Evolutionary conservation across 2,888 invertebrate genomes (phyloP).

Genomic region (Eurois occulta): DNA sequence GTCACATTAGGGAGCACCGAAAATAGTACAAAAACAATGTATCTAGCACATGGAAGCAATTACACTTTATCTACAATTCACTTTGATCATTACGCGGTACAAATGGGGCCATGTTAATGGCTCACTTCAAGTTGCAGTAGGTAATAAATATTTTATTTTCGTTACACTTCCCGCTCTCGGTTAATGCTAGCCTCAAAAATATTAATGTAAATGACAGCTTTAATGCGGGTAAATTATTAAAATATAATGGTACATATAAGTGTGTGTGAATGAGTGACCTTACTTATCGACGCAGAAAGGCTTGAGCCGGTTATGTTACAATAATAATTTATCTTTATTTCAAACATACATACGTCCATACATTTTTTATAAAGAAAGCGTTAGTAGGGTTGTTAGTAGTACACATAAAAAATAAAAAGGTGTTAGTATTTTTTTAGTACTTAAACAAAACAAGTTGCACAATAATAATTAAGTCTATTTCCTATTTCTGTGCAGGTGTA

Average conservation of each 20-base stretch:
- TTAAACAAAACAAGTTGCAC: no score
- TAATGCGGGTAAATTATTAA: slow-evolving; percentile 7
- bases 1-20: slow-evolving; percentile 32
- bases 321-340: no score
- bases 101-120: slow-evolving; percentile 61
- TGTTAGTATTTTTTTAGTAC: no score
- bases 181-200: slow-evolving; percentile 54
- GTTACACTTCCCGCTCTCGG: slow-evolving; percentile 53
- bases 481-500: no score
- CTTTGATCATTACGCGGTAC: slow-evolving; percentile 62
- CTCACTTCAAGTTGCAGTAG: slow-evolving; percentile 57
- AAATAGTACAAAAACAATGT: slow-evolving; percentile 55
- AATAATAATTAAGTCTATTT: no score
- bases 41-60: slow-evolving; percentile 59
- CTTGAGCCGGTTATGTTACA: not conserved
- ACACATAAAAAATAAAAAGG: no score
- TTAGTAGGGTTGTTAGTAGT: no score
- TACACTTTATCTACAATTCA: slow-evolving; percentile 64
- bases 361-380: no score
- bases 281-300: not conserved
- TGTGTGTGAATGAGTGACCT: not conserved
- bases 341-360: no score
- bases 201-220: slow-evolving; percentile 41
- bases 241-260: not conserved
- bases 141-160: slow-evolving; percentile 66